Conservation (phyloP, 2,888 invertebrate genomes). For the Galerucella pusilla region DNA sequence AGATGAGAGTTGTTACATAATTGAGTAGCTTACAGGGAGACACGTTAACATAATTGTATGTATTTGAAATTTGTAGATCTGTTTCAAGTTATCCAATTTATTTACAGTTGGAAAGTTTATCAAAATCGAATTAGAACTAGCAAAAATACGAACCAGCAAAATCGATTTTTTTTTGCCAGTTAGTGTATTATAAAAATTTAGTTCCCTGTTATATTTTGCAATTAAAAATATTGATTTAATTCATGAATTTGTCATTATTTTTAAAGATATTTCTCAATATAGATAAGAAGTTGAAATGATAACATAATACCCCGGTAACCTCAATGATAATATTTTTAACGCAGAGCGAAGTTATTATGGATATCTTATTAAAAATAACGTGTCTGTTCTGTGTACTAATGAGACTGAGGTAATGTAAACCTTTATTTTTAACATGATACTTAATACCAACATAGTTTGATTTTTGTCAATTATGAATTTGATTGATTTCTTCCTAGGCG, state of each 20-base stretch:
- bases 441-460: too few relatives aligned
- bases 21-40: slow-evolving; percentile 3
- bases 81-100: too few relatives aligned
- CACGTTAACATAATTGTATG: background rate
- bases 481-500: too few relatives aligned
- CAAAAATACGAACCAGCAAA: too few relatives aligned
- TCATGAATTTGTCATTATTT: slow-evolving; percentile 2
- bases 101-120: too few relatives aligned
- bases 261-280: background rate
- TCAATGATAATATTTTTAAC: background rate
- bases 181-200: too few relatives aligned
- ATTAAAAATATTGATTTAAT: background rate
- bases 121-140: too few relatives aligned
- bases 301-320: background rate
- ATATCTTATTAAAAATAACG: background rate
- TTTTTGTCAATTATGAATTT: too few relatives aligned
- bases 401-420: background rate
- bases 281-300: background rate
- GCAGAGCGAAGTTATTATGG: background rate
- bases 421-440: background rate
- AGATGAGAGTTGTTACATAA: slow-evolving; percentile 35
- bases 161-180: too few relatives aligned
- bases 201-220: background rate
- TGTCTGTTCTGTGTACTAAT: background rate
- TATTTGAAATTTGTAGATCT: too few relatives aligned